A percentile compares a stretch with the other conserved stretches of the same genome.
These are phyloP conservation scores for Lateolabrax maculatus DNA, from an alignment of 2,797 vertebrate species.

Conservation along the genomic window DNA sequence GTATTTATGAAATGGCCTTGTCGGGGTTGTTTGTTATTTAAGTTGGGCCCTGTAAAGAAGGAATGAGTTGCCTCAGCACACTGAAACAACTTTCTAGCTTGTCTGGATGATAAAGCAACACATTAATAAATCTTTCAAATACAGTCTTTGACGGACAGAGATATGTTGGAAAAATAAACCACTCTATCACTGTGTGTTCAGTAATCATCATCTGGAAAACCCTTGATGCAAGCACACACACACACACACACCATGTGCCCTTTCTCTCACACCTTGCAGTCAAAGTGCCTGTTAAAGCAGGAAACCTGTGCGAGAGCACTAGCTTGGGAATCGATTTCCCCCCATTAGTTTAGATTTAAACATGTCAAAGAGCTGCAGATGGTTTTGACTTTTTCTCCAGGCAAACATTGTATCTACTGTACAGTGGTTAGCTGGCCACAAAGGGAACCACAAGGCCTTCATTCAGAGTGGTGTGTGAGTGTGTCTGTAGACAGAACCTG, in stretches of 20 bases:
- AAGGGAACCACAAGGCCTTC: constrained; percentile 47
- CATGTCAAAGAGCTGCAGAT: constrained; percentile 76
- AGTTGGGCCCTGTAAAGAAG: neutral
- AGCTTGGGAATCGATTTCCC: constrained; percentile 73
- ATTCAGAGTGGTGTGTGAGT: constrained; percentile 30
- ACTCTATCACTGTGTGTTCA: constrained; percentile 13
- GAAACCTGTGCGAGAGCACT: constrained; percentile 66
- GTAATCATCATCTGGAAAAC: constrained; percentile 22
- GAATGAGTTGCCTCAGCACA: neutral
- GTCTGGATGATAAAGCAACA: neutral
- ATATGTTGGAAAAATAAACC: constrained; percentile 6
- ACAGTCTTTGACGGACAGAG: too few relatives aligned
- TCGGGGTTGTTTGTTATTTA: too few relatives aligned
- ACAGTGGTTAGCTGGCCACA: constrained; percentile 50
- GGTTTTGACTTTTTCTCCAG: constrained; percentile 74
- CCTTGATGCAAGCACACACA: neutral
- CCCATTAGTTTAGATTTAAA: constrained; percentile 81
- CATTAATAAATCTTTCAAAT: neutral
- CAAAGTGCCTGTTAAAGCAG: constrained; percentile 69
- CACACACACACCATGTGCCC: constrained; percentile 38
- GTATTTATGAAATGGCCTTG: too few relatives aligned
- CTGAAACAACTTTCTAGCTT: neutral
- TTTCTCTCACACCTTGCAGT: constrained; percentile 66
- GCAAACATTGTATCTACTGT: constrained; percentile 56
- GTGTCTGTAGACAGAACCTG: constrained; percentile 51